phyloP scores from a whole-genome alignment of 1,140 invertebrate species.

The Anthonomus grandis region DNA sequence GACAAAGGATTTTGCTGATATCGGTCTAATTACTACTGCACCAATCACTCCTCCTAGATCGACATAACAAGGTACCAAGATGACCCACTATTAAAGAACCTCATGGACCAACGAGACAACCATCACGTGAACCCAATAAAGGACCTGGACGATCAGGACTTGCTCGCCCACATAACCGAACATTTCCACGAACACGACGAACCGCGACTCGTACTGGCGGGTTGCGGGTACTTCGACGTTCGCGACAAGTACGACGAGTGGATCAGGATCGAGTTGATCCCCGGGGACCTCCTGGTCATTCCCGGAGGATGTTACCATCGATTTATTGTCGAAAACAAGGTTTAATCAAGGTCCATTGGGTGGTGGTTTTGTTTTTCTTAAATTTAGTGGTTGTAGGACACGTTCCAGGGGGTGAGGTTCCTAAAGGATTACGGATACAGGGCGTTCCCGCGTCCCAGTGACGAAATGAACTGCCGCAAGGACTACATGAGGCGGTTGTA shows the following conservation, averaged over 20 bases:
- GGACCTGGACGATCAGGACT: slow-evolving; percentile 67
- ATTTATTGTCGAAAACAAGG: slow-evolving; percentile 82
- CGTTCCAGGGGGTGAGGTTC: slow-evolving; percentile 78
- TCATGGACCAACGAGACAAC: slow-evolving; percentile 29
- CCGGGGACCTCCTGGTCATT: slow-evolving; percentile 87
- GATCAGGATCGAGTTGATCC: slow-evolving; percentile 76
- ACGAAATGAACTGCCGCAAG: slow-evolving; percentile 72
- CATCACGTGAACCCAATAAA: slow-evolving; percentile 15
- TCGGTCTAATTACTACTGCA: too few species aligned
- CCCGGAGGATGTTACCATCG: slow-evolving; percentile 95
- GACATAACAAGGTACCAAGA: slow-evolving; percentile 23
- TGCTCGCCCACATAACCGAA: slow-evolving; percentile 86
- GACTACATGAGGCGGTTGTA: slow-evolving; percentile 65
- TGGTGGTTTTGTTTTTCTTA: slow-evolving; percentile 13
- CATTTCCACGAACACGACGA: slow-evolving; percentile 96
- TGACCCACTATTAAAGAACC: slow-evolving; percentile 28
- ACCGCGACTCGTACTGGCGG: slow-evolving; percentile 80
- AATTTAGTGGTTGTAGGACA: slow-evolving; percentile 62
- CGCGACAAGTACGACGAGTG: slow-evolving; percentile 72
- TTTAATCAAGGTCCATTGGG: too few species aligned
- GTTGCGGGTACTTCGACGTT: slow-evolving; percentile 69
- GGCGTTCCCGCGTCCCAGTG: slow-evolving; percentile 80
- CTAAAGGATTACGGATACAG: slow-evolving; percentile 88
- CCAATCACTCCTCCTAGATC: slow-evolving; percentile 25
- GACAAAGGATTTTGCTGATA: too few species aligned